Percentiles rank a stretch among this genome's conserved stretches.
Conservation (phyloP, 2,797 vertebrate genomes). For the Macrochelys suwanniensis region DNA sequence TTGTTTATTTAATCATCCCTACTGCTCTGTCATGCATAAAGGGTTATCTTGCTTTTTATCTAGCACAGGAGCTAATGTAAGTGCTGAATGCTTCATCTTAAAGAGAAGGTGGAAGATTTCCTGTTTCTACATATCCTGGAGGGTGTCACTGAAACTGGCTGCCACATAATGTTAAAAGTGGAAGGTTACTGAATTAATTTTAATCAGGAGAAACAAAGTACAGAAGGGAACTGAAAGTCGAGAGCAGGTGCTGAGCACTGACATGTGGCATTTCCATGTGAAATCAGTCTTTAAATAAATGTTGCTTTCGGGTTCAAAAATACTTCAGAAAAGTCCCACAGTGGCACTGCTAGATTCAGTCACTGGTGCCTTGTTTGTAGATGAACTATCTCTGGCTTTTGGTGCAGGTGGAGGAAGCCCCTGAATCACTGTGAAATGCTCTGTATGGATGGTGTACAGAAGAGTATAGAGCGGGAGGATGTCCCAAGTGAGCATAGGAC, state of each 20-base stretch:
- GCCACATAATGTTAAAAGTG: neutral
- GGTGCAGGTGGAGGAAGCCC: neutral
- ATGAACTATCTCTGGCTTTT: neutral
- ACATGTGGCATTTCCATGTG: neutral
- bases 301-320: neutral
- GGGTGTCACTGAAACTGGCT: neutral
- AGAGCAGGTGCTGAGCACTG: constrained; percentile 28
- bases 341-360: neutral
- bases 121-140: neutral
- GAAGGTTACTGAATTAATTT: neutral
- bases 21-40: neutral
- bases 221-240: neutral
- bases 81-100: neutral
- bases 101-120: neutral
- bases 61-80: neutral
- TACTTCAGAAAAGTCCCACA: neutral
- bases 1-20: neutral
- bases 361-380: neutral
- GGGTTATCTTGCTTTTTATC: neutral
- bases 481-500: neutral
- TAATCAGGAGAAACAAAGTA: neutral
- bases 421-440: neutral
- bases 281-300: neutral
- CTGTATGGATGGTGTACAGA: too few relatives aligned
- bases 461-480: neutral